Conservation (phyloP, 2,888 invertebrate genomes). For the Alloscopus bannaensis region DNA sequence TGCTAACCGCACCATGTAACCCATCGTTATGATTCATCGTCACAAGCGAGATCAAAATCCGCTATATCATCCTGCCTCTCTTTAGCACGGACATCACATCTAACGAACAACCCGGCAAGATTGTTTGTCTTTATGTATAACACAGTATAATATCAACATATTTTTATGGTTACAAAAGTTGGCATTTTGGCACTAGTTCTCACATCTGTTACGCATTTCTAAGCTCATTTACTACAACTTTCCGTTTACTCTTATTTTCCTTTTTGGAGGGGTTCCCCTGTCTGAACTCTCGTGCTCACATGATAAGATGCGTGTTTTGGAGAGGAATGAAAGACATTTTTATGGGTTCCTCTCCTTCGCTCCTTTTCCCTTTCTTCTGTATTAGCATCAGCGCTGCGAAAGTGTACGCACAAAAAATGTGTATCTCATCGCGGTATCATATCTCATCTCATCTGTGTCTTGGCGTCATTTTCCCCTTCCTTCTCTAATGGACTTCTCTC, state of each 20-base stretch:
- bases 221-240: constrained; percentile 20
- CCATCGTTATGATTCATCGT: constrained; percentile 29
- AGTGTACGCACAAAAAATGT: neutral
- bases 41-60: no score
- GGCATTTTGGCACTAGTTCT: no score
- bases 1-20: constrained; percentile 32
- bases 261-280: no score
- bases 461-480: constrained; percentile 31
- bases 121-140: no score
- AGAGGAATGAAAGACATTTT: constrained; percentile 51
- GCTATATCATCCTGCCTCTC: no score
- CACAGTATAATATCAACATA: no score
- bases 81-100: no score
- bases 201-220: constrained; percentile 21
- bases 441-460: constrained; percentile 29
- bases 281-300: constrained; percentile 1
- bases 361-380: constrained; percentile 13
- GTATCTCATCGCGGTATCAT: neutral
- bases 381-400: neutral
- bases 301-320: constrained; percentile 51
- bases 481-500: constrained; percentile 19
- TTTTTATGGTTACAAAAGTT: no score
- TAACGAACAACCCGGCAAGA: no score
- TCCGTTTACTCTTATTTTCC: no score
- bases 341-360: constrained; percentile 35